Evolutionary conservation across 2,888 invertebrate species (phyloP).

Genomic region (Cartodere bifasciata): DNA sequence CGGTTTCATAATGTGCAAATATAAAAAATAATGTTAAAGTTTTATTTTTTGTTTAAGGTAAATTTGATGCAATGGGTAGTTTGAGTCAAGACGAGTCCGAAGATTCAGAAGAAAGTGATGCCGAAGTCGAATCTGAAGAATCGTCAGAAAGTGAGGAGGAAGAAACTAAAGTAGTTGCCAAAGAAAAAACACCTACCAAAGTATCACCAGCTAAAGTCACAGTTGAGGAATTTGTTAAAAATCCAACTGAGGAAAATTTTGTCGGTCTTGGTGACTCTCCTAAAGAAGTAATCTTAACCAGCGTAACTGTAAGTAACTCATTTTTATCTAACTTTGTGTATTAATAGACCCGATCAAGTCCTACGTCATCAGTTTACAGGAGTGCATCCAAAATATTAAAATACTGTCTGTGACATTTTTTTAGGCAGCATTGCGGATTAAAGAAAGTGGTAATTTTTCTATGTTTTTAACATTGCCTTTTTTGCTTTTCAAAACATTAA

Average conservation of each 20-base stretch:
- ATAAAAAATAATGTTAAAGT: no score
- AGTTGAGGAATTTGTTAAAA: slow-evolving; percentile 36
- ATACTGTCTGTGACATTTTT: no score
- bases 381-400: no score
- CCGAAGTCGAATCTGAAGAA: slow-evolving; percentile 26
- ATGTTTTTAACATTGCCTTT: no score
- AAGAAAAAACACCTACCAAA: slow-evolving; percentile 6
- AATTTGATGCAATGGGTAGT: slow-evolving; percentile 41
- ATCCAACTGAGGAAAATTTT: slow-evolving; percentile 38
- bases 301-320: slow-evolving; percentile 24
- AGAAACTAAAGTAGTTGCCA: slow-evolving; percentile 16
- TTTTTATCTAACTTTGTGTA: no score
- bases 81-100: slow-evolving; percentile 48
- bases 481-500: no score
- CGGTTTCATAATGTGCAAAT: no score
- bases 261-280: slow-evolving; percentile 35
- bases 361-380: neutral
- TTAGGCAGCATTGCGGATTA: no score
- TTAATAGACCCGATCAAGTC: no score
- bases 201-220: slow-evolving; percentile 20
- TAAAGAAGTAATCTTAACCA: slow-evolving; percentile 26
- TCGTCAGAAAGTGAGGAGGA: slow-evolving; percentile 22
- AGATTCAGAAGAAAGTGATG: slow-evolving; percentile 45
- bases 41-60: slow-evolving; percentile 21
- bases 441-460: no score